phyloP scores from a whole-genome alignment of 2,888 invertebrate genomes.

The Drosophila nr. medialis region DNA sequence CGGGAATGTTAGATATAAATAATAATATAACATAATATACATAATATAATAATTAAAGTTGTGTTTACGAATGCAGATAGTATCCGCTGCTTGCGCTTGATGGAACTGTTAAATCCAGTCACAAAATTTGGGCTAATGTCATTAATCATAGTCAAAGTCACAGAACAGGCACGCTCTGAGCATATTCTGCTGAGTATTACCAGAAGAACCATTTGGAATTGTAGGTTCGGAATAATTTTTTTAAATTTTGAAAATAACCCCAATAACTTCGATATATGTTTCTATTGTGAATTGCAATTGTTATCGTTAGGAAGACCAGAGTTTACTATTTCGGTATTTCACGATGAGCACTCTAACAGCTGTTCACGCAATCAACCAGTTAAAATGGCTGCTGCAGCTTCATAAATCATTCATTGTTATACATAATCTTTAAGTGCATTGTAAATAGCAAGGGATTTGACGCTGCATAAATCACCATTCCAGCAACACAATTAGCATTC shows the following conservation, averaged over 20 bases:
- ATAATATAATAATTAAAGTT: slow-evolving; percentile 84
- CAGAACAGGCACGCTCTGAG: slow-evolving; percentile 88
- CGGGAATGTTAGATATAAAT: neutral
- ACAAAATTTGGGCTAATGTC: slow-evolving; percentile 90
- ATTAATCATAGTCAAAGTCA: slow-evolving; percentile 24
- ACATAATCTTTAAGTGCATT: slow-evolving; percentile 7
- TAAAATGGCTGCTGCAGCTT: slow-evolving; percentile 55
- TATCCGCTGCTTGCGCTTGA: slow-evolving; percentile 85
- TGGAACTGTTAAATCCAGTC: slow-evolving; percentile 89
- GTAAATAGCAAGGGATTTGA: slow-evolving; percentile 17
- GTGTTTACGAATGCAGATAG: slow-evolving; percentile 87
- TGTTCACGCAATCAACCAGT: slow-evolving; percentile 58
- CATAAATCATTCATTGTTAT: slow-evolving; percentile 41
- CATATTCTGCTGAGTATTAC: slow-evolving; percentile 91
- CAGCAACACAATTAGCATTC: slow-evolving; percentile 11
- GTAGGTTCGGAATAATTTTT: slow-evolving; percentile 85
- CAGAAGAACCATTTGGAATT: slow-evolving; percentile 95
- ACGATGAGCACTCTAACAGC: slow-evolving; percentile 35
- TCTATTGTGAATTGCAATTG: neutral
- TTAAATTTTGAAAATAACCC: slow-evolving; percentile 90
- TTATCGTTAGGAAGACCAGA: slow-evolving; percentile 22
- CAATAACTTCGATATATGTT: slow-evolving; percentile 83
- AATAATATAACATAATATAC: slow-evolving; percentile 84
- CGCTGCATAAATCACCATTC: slow-evolving; percentile 1
- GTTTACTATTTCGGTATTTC: neutral